A percentile compares a stretch with the other conserved stretches of the same genome.
Conservation (phyloP, 2,113 vertebrate genomes). For the Cnemophilus loriae region DNA sequence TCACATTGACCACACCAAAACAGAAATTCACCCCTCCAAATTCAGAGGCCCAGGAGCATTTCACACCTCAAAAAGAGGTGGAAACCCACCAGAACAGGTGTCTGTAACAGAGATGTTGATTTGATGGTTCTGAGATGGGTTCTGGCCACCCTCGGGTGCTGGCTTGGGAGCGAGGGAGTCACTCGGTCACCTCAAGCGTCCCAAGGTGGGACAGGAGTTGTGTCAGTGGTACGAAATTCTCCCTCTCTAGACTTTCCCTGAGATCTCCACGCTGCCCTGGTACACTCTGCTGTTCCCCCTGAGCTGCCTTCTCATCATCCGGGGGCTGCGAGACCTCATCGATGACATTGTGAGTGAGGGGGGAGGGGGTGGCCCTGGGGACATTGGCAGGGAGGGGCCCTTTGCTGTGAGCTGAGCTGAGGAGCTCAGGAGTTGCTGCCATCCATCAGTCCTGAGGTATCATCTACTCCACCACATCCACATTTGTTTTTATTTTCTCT, state of each 20-base stretch:
- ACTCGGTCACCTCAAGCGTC: not conserved
- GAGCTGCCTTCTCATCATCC: constrained; percentile 75
- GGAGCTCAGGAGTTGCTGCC: not conserved
- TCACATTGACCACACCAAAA: not conserved
- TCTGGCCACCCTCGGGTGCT: fast-evolving
- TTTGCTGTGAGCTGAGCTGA: not conserved
- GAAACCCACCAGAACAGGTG: not conserved
- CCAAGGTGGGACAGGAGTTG: not conserved
- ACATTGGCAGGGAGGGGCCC: fast-evolving
- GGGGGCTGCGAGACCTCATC: constrained; percentile 81
- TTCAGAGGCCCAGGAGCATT: not conserved
- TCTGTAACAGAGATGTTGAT: not conserved
- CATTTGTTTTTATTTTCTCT: fast-evolving
- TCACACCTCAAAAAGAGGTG: not conserved
- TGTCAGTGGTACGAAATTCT: not conserved
- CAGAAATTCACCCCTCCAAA: not conserved
- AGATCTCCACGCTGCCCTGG: constrained; percentile 89
- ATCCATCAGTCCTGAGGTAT: fast-evolving
- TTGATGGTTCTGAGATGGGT: not conserved
- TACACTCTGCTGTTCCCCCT: constrained; percentile 83
- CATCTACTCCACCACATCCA: not conserved
- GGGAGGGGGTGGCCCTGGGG: not conserved
- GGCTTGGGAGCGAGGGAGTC: fast-evolving
- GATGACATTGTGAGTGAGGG: constrained; percentile 83
- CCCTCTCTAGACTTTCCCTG: constrained; percentile 77